Percentiles rank a stretch among this genome's conserved stretches.
These are phyloP conservation scores for Gymnarchus niloticus DNA, from an alignment of 2,113 vertebrate genomes.

Conservation along the genomic window DNA sequence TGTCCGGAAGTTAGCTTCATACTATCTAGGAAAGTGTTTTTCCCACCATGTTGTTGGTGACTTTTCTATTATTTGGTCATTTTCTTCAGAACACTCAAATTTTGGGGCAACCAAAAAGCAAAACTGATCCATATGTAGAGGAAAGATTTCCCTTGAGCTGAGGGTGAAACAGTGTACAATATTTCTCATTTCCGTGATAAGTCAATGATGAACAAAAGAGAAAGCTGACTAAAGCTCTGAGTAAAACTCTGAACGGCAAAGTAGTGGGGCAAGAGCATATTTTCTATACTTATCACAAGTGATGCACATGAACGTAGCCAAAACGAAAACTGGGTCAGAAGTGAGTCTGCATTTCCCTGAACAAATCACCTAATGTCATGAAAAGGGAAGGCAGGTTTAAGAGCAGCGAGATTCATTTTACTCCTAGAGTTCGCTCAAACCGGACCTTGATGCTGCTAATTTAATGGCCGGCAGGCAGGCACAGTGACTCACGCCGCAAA, in stretches of 20 bases:
- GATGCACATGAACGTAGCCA: neutral
- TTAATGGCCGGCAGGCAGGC: neutral
- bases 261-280: neutral
- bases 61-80: neutral
- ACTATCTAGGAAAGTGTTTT: neutral
- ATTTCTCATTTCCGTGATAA: neutral
- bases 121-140: neutral
- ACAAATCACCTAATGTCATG: neutral
- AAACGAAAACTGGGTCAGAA: neutral
- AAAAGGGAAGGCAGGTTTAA: neutral
- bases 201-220: neutral
- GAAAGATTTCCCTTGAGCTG: neutral
- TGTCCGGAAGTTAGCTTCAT: neutral
- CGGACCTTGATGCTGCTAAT: neutral
- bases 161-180: neutral
- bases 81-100: neutral
- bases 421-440: neutral
- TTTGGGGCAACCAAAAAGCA: neutral
- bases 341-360: neutral
- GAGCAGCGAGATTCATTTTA: neutral
- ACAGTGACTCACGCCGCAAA: neutral
- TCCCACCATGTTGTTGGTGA: neutral
- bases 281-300: neutral
- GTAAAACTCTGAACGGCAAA: no score
- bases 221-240: no score